Conservation (phyloP, 2,888 invertebrate species). For the Philereme vetulata region DNA sequence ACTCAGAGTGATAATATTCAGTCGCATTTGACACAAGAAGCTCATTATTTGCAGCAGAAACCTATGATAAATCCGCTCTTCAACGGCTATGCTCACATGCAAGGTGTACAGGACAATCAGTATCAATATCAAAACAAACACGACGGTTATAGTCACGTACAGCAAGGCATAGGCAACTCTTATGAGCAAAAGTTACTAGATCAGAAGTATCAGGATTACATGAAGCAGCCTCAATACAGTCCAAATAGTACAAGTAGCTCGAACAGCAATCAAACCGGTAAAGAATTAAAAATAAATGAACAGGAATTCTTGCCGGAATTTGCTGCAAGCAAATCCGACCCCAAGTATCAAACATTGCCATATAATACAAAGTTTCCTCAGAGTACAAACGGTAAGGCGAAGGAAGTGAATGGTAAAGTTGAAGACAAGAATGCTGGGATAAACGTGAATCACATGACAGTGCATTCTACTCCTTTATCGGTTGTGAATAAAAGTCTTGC, state of each 20-base stretch:
- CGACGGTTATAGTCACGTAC: conserved; percentile 72
- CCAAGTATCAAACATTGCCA: conserved; percentile 95
- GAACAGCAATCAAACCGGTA: conserved; percentile 76
- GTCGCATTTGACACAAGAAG: conserved; percentile 77
- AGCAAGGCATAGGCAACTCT: conserved; percentile 75
- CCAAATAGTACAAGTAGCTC: conserved; percentile 82
- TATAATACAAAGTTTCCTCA: conserved; percentile 94
- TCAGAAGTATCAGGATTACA: conserved; percentile 79
- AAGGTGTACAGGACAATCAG: conserved; percentile 49
- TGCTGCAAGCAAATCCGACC: conserved; percentile 92
- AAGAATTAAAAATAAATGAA: conserved; percentile 78
- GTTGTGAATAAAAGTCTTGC: conserved; percentile 86
- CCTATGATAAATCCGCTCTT: conserved; percentile 79
- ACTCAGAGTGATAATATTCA: conserved; percentile 79
- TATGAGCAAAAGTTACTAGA: conserved; percentile 79
- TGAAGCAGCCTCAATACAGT: conserved; percentile 82
- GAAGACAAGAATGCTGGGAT: conserved; percentile 72
- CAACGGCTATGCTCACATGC: conserved; percentile 71
- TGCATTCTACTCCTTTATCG: conserved; percentile 80
- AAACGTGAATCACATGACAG: conserved; percentile 81
- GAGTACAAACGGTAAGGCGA: conserved; percentile 70
- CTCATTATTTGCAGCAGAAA: conserved; percentile 81
- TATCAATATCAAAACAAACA: conserved; percentile 74
- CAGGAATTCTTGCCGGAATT: conserved; percentile 87
- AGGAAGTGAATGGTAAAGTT: conserved; percentile 70